Conservation (phyloP, 2,797 vertebrate species). For the Galaxias olidus region DNA sequence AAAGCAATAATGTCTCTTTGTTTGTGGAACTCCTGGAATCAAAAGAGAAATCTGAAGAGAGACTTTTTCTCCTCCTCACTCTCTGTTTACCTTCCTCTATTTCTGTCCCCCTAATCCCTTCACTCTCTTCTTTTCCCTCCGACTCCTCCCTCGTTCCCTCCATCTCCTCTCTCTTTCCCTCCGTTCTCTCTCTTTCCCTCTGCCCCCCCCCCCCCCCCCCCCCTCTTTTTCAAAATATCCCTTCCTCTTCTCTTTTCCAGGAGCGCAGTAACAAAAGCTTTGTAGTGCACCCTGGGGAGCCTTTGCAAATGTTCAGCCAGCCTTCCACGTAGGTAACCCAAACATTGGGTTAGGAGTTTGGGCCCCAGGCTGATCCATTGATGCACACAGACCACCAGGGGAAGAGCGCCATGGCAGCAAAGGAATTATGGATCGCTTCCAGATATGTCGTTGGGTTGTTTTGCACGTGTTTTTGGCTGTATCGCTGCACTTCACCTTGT, state of each 20-base stretch:
- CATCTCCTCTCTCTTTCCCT: not conserved
- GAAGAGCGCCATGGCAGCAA: constrained; percentile 13
- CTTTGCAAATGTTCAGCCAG: constrained; percentile 16
- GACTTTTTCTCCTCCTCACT: no score
- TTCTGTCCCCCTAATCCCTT: not conserved
- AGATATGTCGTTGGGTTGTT: no score
- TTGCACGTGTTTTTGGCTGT: no score
- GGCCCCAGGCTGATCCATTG: constrained; percentile 18
- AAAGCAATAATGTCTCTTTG: no score
- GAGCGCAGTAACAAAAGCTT: not conserved
- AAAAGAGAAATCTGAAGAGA: not conserved
- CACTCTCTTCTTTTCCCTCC: not conserved
- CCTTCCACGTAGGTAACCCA: constrained; percentile 10
- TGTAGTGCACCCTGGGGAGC: not conserved
- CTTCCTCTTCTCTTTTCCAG: not conserved
- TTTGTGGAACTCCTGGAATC: constrained; percentile 3
- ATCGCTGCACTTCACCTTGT: no score
- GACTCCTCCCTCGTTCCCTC: not conserved
- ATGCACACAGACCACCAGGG: constrained; percentile 33
- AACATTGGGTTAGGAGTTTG: constrained; percentile 40
- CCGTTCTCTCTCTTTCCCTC: not conserved
- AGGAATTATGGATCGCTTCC: not conserved
- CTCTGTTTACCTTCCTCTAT: not conserved
- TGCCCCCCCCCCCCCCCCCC: not conserved
- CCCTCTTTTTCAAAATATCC: no score